Base-by-base conservation (phyloP, 2,888 invertebrate species). In the Apamea epomidion region DNA sequence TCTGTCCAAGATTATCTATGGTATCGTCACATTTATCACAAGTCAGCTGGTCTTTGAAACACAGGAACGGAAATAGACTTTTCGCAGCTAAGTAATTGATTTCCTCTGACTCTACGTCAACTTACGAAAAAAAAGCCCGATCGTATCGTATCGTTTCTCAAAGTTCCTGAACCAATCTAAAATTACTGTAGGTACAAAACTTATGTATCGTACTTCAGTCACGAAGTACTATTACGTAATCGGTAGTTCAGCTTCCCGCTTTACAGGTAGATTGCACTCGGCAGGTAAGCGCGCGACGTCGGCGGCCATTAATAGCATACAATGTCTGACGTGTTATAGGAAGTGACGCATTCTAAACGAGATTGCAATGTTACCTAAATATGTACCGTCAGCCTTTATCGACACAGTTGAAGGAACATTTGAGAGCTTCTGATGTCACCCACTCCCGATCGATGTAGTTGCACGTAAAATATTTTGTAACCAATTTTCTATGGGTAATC, bases 341-440 rank as follows among this genome's bases (percentile, higher is more conserved):
- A 90, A 87, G 69, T 89, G 90, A 90, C 81, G 89, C 79, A 81
- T 68, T 77, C 51, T 70, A 42, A 76, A 60, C 37, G 75, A 80
- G 58, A 76, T 72, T 74, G 71, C 80, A 81, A 74, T 76, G 45
- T 74, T 81, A 64, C 78, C 77, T 74, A 81, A 81, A 62, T 74
- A 77, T 74, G 62, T 70, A 85, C 76, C 67, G 68, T 51, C 64
- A 84, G 73, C 83, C 51, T 76, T 54, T 80, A 82, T 87, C 85
- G 77, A 77, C 69, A 85, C 70, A 58, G 85, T 67, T 90, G 83
- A 82, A 70, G 58, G 80, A 81, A 84, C 81, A 89, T 76, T 89
- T 54, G 67, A 87, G 76, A 51, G 80, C 62, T 74, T 32, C 62
- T 85, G 78, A 88, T 83, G 80, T 90, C 82, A 75, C 37, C 42